Evolutionary conservation across 2,888 invertebrate genomes (phyloP), one percentile per base, ranked within the genome.

Genomic region (Latheticus oryzae): DNA sequence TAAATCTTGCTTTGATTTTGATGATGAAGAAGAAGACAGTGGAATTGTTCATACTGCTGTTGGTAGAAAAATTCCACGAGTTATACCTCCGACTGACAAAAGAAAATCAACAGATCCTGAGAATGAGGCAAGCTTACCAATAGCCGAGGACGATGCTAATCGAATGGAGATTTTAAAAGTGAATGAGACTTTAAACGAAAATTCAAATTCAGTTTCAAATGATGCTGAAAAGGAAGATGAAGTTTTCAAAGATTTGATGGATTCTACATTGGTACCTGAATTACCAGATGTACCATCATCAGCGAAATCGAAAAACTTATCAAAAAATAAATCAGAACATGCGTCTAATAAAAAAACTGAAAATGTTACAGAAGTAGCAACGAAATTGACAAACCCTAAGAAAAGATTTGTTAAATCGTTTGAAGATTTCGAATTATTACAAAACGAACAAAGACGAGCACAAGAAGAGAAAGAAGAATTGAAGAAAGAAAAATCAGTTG

Each of bases 11-110:
- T 92, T 91, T 72, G 91, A 92, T 75, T 91, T 91, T 73, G 87
- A 88, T 64, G 87, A 87, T 42, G 89, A 90, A 60, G 89, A 90
- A 63, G 86, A 89, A 72, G 85, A 88, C 71, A 84, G 66, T 81
- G 84, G 80, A n/a, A 58, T 53, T 16, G 55, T 54, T 2, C 48
- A 48, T 3, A 57, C 65, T 2, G 73, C 68, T 16, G 64, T 68
- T n/a, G 82, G 87, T 7, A 80, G 87, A 61, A 89, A 88, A 79
- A 87, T 88, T 63, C 86, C 88, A 0, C 79, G 88, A 45, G 83
- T 87, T 3, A 81, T 82, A 55, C 76, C 74, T 2, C 72, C 67
- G 12, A 66, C 70, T 7, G 76, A 76, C 47, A 69, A 79, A 78
- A 63, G 76, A 74, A 69, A 79, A 77, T 76, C 65, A 13, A 74